These are phyloP conservation scores for Vanessa tameamea DNA, from an alignment of 1,140 invertebrate species.

Conservation along the genomic window DNA sequence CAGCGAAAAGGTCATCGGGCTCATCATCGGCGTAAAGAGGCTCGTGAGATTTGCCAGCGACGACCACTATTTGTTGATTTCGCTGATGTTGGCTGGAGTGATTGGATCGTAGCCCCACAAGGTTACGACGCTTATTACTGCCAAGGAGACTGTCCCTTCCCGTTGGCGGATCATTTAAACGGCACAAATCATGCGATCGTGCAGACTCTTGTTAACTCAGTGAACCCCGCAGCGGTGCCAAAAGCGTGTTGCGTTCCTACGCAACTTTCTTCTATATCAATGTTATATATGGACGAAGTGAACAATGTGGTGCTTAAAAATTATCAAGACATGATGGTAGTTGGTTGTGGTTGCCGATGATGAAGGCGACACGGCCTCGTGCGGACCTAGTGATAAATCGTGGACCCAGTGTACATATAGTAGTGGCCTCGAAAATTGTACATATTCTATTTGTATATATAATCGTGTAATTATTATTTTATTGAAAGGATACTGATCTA, in stretches of 20 bases:
- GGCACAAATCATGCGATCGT: constrained; percentile 99
- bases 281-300: constrained; percentile 96
- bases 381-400: constrained; percentile 72
- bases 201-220: constrained; percentile 96
- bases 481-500: constrained; percentile 74
- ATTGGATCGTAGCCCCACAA: constrained; percentile 99
- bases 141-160: constrained; percentile 96
- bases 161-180: constrained; percentile 95
- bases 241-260: constrained; percentile 97
- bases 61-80: constrained; percentile 97
- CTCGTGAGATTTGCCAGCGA: constrained; percentile 89
- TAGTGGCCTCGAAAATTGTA: constrained; percentile 74
- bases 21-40: constrained; percentile 84
- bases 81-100: constrained; percentile 97
- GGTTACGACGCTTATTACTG: constrained; percentile 98
- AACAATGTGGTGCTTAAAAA: constrained; percentile 97
- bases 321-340: constrained; percentile 97
- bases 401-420: constrained; percentile 80
- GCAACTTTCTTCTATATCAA: constrained; percentile 92
- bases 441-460: constrained; percentile 75
- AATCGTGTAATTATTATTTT: constrained; percentile 79
- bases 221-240: constrained; percentile 93
- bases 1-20: constrained; percentile 71
- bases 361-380: constrained; percentile 59
- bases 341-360: constrained; percentile 96